Percentiles rank a stretch among this genome's conserved stretches.
Evolutionary conservation across 2,888 invertebrate genomes (phyloP).

Genomic region (Polydrusus pterygomalis): DNA sequence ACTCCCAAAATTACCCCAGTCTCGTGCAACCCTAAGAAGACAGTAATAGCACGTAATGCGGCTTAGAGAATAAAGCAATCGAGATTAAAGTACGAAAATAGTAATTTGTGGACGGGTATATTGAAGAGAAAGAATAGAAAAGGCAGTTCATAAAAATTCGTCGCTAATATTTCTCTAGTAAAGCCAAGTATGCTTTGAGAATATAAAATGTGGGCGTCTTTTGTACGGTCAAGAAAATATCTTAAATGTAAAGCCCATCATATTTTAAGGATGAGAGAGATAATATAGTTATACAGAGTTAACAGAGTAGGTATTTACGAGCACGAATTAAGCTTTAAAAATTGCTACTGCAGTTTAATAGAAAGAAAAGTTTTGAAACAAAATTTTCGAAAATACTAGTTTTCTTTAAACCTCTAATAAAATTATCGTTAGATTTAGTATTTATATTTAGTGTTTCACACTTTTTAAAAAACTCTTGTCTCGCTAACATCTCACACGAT

Average conservation of each 20-base stretch:
- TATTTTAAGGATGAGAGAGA: background rate
- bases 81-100: slow-evolving; percentile 22
- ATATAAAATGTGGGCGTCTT: background rate
- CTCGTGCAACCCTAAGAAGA: background rate
- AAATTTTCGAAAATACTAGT: too few relatives aligned
- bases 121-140: slow-evolving; percentile 8
- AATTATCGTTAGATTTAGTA: too few relatives aligned
- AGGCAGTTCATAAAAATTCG: slow-evolving; percentile 18
- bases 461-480: too few relatives aligned
- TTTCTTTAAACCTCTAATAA: too few relatives aligned
- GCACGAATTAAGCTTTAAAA: background rate
- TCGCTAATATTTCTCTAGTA: slow-evolving; percentile 15
- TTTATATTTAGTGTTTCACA: too few relatives aligned
- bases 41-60: slow-evolving; percentile 24
- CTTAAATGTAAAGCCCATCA: background rate
- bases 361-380: too few relatives aligned
- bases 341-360: too few relatives aligned
- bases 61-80: slow-evolving; percentile 12
- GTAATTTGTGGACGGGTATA: slow-evolving; percentile 14
- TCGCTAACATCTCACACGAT: too few relatives aligned
- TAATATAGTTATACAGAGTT: background rate
- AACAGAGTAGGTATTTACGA: too few relatives aligned
- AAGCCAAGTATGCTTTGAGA: slow-evolving; percentile 1
- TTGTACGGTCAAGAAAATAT: slow-evolving; percentile 3
- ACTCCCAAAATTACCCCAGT: background rate